Conservation (phyloP, 2,888 invertebrate species). For the Agapostemon virescens region DNA sequence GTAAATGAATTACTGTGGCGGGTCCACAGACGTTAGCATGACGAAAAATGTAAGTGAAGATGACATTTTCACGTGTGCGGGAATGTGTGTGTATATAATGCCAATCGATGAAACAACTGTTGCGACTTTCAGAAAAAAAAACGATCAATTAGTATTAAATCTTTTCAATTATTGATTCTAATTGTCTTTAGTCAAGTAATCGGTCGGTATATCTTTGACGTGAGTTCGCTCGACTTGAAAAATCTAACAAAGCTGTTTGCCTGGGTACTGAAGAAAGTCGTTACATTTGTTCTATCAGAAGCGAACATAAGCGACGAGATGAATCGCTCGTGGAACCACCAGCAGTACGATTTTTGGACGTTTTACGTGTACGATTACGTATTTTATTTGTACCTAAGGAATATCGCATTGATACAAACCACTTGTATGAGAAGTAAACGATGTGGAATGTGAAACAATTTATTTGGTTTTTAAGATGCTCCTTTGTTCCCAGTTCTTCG, state of each 20-base stretch:
- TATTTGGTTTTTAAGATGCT: conserved; percentile 17
- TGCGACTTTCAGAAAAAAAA: background rate
- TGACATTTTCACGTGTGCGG: conserved; percentile 13
- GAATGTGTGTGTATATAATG: conserved; percentile 25
- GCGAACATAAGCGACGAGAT: conserved; percentile 18
- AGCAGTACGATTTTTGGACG: conserved; percentile 76
- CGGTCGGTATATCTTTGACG: background rate
- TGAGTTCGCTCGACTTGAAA: background rate
- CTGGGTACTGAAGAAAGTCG: background rate
- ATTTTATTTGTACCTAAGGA: conserved; percentile 28
- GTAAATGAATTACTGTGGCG: conserved; percentile 64
- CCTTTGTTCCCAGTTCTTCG: conserved; percentile 23
- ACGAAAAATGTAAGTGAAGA: conserved; percentile 48
- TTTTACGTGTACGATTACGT: conserved; percentile 23
- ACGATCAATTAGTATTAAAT: too few species aligned
- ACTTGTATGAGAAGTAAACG: conserved; percentile 38
- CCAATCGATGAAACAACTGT: background rate
- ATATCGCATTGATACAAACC: conserved; percentile 9
- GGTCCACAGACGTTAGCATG: conserved; percentile 64
- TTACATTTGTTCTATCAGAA: background rate
- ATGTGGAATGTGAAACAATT: conserved; percentile 26
- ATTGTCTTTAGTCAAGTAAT: background rate
- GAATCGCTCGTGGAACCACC: conserved; percentile 70
- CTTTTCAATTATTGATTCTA: background rate
- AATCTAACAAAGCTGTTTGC: background rate